A percentile compares a stretch with the other conserved stretches of the same genome.
phyloP scores from a whole-genome alignment of 2,888 invertebrate genomes.

The Merodon equestris region DNA sequence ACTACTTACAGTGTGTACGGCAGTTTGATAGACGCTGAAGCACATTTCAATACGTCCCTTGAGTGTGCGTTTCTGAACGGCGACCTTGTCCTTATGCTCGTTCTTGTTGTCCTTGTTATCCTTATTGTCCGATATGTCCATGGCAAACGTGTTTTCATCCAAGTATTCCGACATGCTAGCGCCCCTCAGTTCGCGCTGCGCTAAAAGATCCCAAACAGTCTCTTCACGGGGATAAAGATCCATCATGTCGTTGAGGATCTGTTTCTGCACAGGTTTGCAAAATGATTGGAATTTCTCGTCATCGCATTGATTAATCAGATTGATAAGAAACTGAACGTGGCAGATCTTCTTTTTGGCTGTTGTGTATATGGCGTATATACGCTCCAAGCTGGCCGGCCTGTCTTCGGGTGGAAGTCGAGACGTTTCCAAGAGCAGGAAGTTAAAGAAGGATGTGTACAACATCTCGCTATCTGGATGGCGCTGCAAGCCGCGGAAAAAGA shows the following conservation, averaged over 20 bases:
- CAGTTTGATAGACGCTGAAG: conserved; percentile 80
- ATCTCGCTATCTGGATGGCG: conserved; percentile 85
- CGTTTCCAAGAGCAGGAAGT: conserved; percentile 77
- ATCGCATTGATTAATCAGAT: conserved; percentile 79
- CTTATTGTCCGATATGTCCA: not conserved
- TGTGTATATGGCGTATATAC: conserved; percentile 82
- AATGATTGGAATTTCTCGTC: conserved; percentile 81
- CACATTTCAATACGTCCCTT: conserved; percentile 79
- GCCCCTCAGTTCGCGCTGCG: conserved; percentile 82
- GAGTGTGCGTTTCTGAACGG: conserved; percentile 72
- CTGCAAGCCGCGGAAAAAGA: conserved; percentile 87
- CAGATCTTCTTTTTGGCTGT: conserved; percentile 82
- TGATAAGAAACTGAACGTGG: conserved; percentile 81
- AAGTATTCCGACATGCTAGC: conserved; percentile 72
- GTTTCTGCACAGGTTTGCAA: conserved; percentile 81
- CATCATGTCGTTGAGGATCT: conserved; percentile 80
- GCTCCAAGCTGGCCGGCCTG: conserved; percentile 79
- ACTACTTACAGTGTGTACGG: conserved; percentile 76
- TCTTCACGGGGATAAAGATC: conserved; percentile 80
- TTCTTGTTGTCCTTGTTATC: not conserved
- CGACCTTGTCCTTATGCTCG: conserved; percentile 1
- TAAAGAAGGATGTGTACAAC: conserved; percentile 86
- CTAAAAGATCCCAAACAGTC: conserved; percentile 82
- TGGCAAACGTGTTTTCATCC: not conserved
- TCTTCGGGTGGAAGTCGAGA: conserved; percentile 70